These are phyloP conservation scores for Setophaga petechia DNA, from an alignment of 2,113 vertebrate genomes.

Conservation along the genomic window DNA sequence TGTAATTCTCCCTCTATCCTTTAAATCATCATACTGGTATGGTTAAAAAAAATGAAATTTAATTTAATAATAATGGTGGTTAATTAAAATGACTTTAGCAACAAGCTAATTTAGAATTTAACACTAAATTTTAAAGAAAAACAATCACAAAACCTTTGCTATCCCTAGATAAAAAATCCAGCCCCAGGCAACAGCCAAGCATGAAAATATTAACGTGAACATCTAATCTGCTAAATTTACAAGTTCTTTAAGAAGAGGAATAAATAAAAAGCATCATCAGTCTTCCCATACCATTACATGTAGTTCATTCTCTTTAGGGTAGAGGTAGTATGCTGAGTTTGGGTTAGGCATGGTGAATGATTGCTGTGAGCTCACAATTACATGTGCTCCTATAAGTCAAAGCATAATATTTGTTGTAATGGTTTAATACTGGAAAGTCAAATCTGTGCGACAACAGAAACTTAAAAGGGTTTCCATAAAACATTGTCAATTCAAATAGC, in stretches of 20 bases:
- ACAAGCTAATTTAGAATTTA: neutral
- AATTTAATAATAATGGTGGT: neutral
- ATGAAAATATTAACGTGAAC: neutral
- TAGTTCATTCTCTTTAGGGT: neutral
- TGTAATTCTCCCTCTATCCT: neutral
- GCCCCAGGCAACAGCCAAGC: neutral
- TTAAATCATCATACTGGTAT: neutral
- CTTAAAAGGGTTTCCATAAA: neutral
- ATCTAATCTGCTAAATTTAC: neutral
- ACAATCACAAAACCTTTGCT: neutral
- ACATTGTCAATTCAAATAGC: neutral
- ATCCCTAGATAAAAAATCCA: neutral
- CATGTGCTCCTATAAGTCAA: neutral
- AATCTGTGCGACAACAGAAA: neutral
- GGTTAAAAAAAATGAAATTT: neutral
- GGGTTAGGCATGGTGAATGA: neutral
- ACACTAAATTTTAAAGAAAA: neutral
- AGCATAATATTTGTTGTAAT: neutral
- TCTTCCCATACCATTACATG: neutral
- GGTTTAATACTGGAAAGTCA: slow-evolving; percentile 1
- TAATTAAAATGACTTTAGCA: neutral
- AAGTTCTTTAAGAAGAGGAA: neutral
- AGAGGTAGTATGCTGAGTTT: neutral
- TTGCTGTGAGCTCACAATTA: neutral
- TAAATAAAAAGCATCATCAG: neutral